These are phyloP conservation scores for Botia almorhae DNA, from an alignment of 2,797 vertebrate genomes.

Conservation along the genomic window DNA sequence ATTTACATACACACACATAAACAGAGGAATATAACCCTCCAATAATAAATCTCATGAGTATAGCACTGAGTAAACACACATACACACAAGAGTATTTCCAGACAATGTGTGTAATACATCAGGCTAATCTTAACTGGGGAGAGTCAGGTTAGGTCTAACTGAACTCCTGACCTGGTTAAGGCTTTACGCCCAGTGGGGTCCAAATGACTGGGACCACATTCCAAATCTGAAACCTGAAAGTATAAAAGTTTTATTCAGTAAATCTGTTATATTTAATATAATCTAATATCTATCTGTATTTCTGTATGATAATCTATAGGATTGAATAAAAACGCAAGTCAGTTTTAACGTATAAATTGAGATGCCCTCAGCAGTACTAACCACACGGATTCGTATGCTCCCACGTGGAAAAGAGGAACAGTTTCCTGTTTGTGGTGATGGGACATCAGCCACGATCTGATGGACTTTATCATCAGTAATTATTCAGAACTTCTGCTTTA, in stretches of 20 bases:
- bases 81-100: background rate
- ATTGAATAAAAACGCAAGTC: too few species aligned
- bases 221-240: background rate
- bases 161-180: constrained; percentile 12
- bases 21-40: constrained; percentile 2
- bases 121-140: background rate
- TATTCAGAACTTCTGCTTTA: constrained; percentile 16
- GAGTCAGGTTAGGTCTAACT: background rate
- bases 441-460: background rate
- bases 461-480: constrained; percentile 18
- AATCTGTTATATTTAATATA: too few species aligned
- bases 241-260: background rate
- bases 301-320: too few species aligned
- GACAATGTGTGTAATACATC: constrained; percentile 6
- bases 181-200: background rate
- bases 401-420: constrained; percentile 28
- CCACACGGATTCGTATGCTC: background rate
- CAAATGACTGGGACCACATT: background rate
- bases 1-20: background rate
- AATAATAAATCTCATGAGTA: constrained; percentile 2
- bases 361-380: too few species aligned
- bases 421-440: constrained; percentile 12
- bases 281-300: too few species aligned
- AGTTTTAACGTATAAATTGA: too few species aligned
- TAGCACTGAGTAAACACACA: constrained; percentile 12